Evolutionary conservation across 1,140 invertebrate species (phyloP).

Genomic region (Lepidostoma basale): DNA sequence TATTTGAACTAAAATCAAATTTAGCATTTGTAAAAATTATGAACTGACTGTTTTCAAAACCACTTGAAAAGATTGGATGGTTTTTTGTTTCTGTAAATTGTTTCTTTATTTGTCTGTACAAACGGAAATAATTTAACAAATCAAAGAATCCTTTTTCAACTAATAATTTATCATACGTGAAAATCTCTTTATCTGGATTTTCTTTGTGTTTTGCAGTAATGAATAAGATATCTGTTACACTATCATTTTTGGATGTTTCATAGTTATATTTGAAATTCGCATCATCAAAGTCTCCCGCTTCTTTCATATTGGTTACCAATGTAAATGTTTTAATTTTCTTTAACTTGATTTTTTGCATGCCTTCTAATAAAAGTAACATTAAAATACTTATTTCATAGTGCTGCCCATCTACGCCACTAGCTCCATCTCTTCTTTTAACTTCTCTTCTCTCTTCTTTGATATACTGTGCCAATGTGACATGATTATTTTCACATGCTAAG

Average conservation of each 20-base stretch:
- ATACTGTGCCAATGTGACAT: background rate
- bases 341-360: background rate
- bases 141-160: background rate
- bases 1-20: background rate
- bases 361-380: background rate
- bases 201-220: background rate
- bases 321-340: background rate
- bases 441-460: background rate
- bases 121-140: background rate
- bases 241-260: background rate
- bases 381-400: background rate
- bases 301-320: background rate
- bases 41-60: background rate
- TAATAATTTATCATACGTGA: background rate
- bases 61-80: background rate
- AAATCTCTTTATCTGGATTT: background rate
- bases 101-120: background rate
- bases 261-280: background rate
- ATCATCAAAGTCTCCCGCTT: background rate
- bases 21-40: background rate
- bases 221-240: background rate
- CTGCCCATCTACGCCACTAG: background rate
- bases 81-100: background rate
- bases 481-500: background rate
- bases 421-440: background rate